A percentile compares a stretch with the other conserved stretches of the same genome.
Evolutionary conservation across 2,888 invertebrate species (phyloP).

Genomic region (Schizotus pectinicornis): DNA sequence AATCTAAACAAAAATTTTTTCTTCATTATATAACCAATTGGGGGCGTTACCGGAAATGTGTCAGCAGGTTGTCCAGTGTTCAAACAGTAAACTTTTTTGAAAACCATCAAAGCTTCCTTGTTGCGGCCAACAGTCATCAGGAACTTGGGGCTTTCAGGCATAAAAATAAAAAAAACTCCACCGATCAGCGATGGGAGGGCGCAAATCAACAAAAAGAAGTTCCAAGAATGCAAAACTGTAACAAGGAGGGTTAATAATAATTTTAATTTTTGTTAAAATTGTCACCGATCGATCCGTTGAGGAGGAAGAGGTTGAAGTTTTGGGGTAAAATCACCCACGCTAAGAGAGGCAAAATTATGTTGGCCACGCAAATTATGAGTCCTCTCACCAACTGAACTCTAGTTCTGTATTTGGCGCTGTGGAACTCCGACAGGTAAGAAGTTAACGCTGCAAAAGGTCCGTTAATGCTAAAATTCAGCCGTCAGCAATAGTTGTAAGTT

Average conservation of each 20-base stretch:
- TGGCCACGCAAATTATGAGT: constrained; percentile 68
- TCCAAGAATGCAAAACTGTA: constrained; percentile 66
- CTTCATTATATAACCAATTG: no score
- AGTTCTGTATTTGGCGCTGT: constrained; percentile 68
- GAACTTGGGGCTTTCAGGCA: constrained; percentile 82
- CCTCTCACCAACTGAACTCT: constrained; percentile 69
- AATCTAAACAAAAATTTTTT: constrained; percentile 42
- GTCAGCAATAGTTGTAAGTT: background rate
- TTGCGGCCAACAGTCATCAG: constrained; percentile 71
- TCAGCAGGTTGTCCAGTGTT: constrained; percentile 69
- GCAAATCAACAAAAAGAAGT: constrained; percentile 64
- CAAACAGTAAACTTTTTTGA: constrained; percentile 66
- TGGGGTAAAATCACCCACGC: constrained; percentile 76
- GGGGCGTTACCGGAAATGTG: constrained; percentile 72
- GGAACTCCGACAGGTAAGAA: constrained; percentile 73
- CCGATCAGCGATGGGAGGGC: constrained; percentile 71
- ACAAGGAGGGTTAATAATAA: constrained; percentile 4
- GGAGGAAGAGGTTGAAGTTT: constrained; percentile 58
- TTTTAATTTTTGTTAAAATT: constrained; percentile 33
- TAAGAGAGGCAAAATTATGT: constrained; percentile 68
- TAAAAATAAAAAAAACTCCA: constrained; percentile 63
- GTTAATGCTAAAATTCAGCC: constrained; percentile 33
- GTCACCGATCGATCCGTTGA: constrained; percentile 42
- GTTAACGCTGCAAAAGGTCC: constrained; percentile 38
- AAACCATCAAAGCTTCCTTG: constrained; percentile 68